These are phyloP conservation scores for Tenodera sinensis DNA, from an alignment of 2,888 invertebrate species.

Conservation along the genomic window DNA sequence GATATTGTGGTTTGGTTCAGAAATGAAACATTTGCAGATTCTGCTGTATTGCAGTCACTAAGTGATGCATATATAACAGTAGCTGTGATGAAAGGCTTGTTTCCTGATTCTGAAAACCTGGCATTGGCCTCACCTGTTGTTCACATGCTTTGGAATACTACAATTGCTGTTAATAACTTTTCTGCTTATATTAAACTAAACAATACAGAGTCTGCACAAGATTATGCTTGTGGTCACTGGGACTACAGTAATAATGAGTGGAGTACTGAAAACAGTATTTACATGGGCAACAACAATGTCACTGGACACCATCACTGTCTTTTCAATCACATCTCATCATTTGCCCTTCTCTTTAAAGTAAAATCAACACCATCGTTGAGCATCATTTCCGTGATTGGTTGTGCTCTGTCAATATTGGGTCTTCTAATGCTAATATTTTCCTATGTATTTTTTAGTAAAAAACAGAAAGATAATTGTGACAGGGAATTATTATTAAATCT, in stretches of 20 bases:
- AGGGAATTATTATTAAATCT: background rate
- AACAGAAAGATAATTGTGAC: background rate
- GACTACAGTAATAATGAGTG: background rate
- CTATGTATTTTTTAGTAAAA: background rate
- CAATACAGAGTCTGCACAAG: background rate
- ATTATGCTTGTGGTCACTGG: background rate
- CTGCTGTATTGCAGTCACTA: background rate
- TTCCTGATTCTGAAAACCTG: background rate
- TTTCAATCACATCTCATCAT: background rate
- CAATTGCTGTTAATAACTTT: background rate
- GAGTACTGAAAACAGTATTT: background rate
- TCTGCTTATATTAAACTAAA: background rate
- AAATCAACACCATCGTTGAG: background rate
- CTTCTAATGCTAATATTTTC: background rate
- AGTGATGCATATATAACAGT: background rate
- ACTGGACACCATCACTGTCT: background rate
- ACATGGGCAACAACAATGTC: background rate
- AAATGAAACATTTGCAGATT: background rate
- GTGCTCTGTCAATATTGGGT: background rate
- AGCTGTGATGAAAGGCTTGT: background rate
- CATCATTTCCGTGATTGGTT: background rate
- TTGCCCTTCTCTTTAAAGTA: background rate
- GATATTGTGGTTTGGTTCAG: background rate
- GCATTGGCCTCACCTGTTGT: background rate
- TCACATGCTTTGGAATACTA: background rate